Evolutionary conservation across 2,888 invertebrate genomes (phyloP).

Genomic region (Eupithecia subfuscata): DNA sequence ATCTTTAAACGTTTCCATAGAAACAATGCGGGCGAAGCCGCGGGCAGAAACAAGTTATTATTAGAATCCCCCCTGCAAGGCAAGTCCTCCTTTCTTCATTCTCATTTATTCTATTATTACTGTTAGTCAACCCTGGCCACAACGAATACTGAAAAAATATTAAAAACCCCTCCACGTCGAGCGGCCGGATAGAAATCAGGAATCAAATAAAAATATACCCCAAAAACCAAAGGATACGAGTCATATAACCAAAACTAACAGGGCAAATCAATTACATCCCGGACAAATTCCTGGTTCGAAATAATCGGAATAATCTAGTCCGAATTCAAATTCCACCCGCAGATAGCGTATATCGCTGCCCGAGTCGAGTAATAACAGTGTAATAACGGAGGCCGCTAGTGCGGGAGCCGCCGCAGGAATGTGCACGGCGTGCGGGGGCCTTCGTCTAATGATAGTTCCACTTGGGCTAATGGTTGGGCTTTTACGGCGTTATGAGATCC

Average conservation of each 20-base stretch:
- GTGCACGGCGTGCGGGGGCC: not conserved
- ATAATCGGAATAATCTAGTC: slow-evolving; percentile 30
- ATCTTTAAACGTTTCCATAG: not conserved
- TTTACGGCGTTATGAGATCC: not conserved
- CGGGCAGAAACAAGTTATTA: not conserved
- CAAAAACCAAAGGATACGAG: not conserved
- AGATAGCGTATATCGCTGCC: slow-evolving; percentile 30
- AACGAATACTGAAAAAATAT: not conserved
- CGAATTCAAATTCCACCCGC: slow-evolving; percentile 36
- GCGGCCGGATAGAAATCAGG: not conserved
- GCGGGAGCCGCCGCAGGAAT: not conserved
- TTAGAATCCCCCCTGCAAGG: not conserved
- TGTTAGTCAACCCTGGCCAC: not conserved
- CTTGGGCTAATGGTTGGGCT: not conserved
- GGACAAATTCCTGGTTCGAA: slow-evolving; percentile 24
- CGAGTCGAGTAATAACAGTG: slow-evolving; percentile 36
- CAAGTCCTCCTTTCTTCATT: not conserved
- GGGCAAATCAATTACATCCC: slow-evolving; percentile 26
- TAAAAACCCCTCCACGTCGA: not conserved
- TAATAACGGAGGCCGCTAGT: slow-evolving; percentile 25
- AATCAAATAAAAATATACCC: not conserved
- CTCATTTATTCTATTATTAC: not conserved
- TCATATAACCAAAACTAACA: slow-evolving; percentile 2
- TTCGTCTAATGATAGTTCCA: not conserved
- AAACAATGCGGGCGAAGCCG: not conserved